phyloP scores from a whole-genome alignment of 2,888 invertebrate genomes.

The Epirrhoe tristata region DNA sequence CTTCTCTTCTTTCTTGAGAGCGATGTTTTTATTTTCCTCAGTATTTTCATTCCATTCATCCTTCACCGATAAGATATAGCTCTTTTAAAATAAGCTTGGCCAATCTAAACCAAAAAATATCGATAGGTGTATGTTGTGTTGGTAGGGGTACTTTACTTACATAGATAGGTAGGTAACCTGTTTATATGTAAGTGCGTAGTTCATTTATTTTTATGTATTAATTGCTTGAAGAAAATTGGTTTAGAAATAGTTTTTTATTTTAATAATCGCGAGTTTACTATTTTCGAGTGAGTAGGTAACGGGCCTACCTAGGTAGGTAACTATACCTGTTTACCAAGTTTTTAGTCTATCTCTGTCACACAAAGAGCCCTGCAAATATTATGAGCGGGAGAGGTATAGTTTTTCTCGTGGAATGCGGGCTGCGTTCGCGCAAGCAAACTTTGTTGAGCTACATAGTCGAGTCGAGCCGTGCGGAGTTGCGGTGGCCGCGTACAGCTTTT shows the following conservation, averaged over 20 bases:
- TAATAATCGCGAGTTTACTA: conserved; percentile 70
- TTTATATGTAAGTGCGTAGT: too few relatives aligned
- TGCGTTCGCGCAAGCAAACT: conserved; percentile 74
- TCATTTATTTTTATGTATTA: too few relatives aligned
- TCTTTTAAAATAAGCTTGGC: too few relatives aligned
- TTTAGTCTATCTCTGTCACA: conserved; percentile 34
- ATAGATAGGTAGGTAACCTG: too few relatives aligned
- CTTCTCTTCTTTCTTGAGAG: too few relatives aligned
- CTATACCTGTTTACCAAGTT: conserved; percentile 47
- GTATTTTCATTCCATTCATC: too few relatives aligned
- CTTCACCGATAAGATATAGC: too few relatives aligned
- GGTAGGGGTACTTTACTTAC: too few relatives aligned
- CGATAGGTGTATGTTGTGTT: too few relatives aligned
- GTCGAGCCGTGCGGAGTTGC: conserved; percentile 68
- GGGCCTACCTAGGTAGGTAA: conserved; percentile 67
- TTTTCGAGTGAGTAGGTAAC: conserved; percentile 73
- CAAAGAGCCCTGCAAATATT: conserved; percentile 35
- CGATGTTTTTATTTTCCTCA: too few relatives aligned
- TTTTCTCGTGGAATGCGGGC: conserved; percentile 80
- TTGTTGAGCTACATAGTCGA: conserved; percentile 66
- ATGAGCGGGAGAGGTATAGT: conserved; percentile 63
- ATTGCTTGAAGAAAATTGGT: neutral
- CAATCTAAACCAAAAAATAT: too few relatives aligned
- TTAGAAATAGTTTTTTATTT: conserved; percentile 37
- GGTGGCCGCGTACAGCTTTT: conserved; percentile 62